A percentile compares a stretch with the other conserved stretches of the same genome.
Evolutionary conservation across 2,888 invertebrate genomes (phyloP).

Genomic region (Machimus atricapillus): DNA sequence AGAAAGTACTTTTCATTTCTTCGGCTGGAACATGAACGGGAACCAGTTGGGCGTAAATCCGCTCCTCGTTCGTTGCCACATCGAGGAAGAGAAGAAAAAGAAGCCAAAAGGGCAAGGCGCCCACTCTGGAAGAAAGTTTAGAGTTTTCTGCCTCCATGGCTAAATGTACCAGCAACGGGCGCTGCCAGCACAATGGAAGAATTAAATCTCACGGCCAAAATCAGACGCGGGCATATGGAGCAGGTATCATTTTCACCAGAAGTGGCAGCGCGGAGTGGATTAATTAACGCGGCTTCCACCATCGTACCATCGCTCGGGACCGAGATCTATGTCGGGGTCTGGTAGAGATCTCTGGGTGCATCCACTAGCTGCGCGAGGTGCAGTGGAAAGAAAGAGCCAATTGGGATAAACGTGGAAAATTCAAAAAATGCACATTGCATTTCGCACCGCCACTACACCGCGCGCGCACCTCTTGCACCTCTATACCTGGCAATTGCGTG

Average conservation of each 20-base stretch:
- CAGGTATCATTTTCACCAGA: constrained; percentile 13
- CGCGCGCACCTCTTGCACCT: constrained; percentile 7
- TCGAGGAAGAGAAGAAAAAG: not conserved
- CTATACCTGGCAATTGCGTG: constrained; percentile 21
- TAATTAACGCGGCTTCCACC: constrained; percentile 30
- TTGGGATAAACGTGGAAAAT: constrained; percentile 14
- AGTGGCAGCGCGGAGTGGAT: not conserved
- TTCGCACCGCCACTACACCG: not conserved
- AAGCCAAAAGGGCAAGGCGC: not conserved
- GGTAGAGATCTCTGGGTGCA: not conserved
- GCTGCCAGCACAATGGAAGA: constrained; percentile 7
- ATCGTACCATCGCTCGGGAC: not conserved
- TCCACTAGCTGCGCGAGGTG: not conserved
- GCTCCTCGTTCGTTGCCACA: not conserved
- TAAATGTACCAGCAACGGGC: not conserved
- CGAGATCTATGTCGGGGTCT: constrained; percentile 18
- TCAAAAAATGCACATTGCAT: constrained; percentile 5
- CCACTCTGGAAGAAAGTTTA: constrained; percentile 40
- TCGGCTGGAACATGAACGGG: constrained; percentile 26
- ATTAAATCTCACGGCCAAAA: constrained; percentile 37
- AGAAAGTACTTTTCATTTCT: constrained; percentile 60
- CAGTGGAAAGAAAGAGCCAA: not conserved
- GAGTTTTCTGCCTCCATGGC: not conserved
- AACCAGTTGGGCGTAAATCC: constrained; percentile 45
- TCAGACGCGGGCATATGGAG: constrained; percentile 8